Conservation (phyloP, 2,113 vertebrate species). For the Balaeniceps rex region DNA sequence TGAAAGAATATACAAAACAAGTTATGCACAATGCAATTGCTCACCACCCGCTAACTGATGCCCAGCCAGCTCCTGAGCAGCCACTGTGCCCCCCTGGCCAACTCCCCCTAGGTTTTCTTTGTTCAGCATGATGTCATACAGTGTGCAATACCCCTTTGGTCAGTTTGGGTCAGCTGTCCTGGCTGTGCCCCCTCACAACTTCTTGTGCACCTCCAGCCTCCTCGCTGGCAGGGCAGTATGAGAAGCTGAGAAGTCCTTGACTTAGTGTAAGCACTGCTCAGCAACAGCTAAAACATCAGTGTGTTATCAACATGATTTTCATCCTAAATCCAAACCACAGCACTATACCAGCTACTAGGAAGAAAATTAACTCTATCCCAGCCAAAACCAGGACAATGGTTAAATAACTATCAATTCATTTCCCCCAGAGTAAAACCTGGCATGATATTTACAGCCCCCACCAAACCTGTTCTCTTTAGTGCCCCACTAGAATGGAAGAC, state of each 20-base stretch:
- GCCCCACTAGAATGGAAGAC: neutral
- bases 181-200: neutral
- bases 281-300: neutral
- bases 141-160: neutral
- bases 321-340: neutral
- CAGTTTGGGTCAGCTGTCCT: neutral
- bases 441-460: neutral
- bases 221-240: neutral
- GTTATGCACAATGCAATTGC: neutral
- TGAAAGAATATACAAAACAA: neutral
- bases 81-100: fast-evolving
- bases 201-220: neutral
- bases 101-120: neutral
- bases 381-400: neutral
- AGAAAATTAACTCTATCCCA: neutral
- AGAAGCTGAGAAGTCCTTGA: neutral
- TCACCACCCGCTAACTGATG: neutral
- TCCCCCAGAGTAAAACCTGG: neutral
- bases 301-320: neutral
- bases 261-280: neutral
- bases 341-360: neutral
- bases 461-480: neutral
- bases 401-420: neutral
- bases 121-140: neutral
- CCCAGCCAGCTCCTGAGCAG: neutral